Evolutionary conservation across 1,140 invertebrate genomes (phyloP), one percentile per base, ranked within the genome.

Genomic region (Sycobia sp.): DNA sequence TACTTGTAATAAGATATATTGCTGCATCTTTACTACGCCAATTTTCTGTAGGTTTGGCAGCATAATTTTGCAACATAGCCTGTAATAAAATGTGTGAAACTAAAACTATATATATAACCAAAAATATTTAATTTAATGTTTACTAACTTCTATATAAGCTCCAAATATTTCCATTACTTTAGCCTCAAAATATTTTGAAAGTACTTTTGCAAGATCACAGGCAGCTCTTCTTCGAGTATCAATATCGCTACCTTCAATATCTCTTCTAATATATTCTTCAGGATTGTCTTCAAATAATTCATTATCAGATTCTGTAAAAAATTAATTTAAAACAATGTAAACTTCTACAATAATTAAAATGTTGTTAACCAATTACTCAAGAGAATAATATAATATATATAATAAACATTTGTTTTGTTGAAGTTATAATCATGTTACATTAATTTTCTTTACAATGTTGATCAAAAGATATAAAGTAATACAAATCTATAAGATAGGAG

Each of bases 241-340:
- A 32, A 97, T 90, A 82, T 99, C 97, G n/a, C 95, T 97, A 5
- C 97, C 97, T 84, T 99, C 97, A 66, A 99, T 95, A 82, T 99
- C 97, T 47, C 95, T 85, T 38, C 96, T 83, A 62, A 98, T 97
- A 74, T 98, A 99, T 82, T 99, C 97, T 78, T 99, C 97, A 0
- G 96, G 93, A 80, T 98, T 98, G 74, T 98, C 95, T 80, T 97
- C 94, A 82, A 98, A 99, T 34, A 97, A 76, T 82, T 99, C 97
- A 80, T 94, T 90, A 83, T 99, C 97, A 1, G 92, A 91, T 55
- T 89, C 93, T 94, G 71, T 10, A 81, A 73, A 68, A n/a, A n/a
- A n/a, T n/a, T n/a, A n/a, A n/a, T n/a, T n/a, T 58, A 51, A 65
- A 69, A n/a, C n/a, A n/a, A n/a, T n/a, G n/a, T n/a, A n/a, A n/a